Percentiles rank a stretch among this genome's conserved stretches.
Conservation (phyloP, 2,797 vertebrate genomes). For the Acrossocheilus fasciatus region DNA sequence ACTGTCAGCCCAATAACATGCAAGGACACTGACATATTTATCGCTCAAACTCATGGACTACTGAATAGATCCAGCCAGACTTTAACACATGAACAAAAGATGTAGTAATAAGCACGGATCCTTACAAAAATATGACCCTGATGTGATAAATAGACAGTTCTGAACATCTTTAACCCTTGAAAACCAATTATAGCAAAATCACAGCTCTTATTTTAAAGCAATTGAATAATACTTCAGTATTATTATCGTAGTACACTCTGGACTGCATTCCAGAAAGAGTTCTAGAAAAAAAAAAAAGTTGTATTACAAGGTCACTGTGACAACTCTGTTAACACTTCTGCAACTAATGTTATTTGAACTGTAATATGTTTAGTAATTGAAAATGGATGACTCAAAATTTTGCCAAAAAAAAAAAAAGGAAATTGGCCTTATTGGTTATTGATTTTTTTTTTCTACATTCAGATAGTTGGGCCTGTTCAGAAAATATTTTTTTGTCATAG, state of each 20-base stretch:
- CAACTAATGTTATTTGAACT: neutral
- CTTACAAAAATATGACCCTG: neutral
- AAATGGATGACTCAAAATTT: neutral
- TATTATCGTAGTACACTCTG: no score
- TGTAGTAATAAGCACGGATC: neutral
- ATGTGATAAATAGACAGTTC: neutral
- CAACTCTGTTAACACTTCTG: neutral
- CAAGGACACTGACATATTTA: constrained; percentile 1
- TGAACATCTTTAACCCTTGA: no score
- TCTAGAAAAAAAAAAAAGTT: no score
- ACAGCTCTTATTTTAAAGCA: no score
- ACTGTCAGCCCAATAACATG: neutral
- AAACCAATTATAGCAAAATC: no score
- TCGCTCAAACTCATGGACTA: neutral
- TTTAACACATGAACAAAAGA: neutral
- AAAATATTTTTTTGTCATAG: neutral
- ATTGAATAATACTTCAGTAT: no score
- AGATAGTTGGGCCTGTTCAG: neutral
- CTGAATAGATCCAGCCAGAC: neutral
- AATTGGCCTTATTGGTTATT: neutral
- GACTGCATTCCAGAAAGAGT: no score
- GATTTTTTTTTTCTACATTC: neutral
- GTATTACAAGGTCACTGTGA: neutral
- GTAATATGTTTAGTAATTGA: neutral
- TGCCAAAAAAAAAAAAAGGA: no score